Evolutionary conservation across 2,113 vertebrate genomes (phyloP), one percentile per base, ranked within the genome.

Genomic region (Lophotis ruficrista): DNA sequence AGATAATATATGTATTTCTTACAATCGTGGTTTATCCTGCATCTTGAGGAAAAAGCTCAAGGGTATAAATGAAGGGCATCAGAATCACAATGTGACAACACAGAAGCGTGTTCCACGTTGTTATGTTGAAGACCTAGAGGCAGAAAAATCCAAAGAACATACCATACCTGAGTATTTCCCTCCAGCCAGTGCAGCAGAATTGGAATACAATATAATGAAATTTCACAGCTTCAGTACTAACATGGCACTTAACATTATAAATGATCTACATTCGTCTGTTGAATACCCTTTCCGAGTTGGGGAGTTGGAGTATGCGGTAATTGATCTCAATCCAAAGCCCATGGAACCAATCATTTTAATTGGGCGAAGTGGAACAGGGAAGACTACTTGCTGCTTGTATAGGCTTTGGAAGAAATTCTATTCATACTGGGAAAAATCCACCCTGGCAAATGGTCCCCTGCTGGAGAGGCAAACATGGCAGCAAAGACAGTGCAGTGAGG

Each of bases 211-310:
- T 64, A 98, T 98, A 68, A 98, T 98, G 97, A 99, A 98, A 86
- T 99, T 99, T 83, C 98, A 99, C 87, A 99, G 98, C 94, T 99
- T 99, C 96, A 98, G 98, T 94, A 98, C 98, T 71, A 98, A 97
- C 90, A 98, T 98, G 98, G 98, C 98, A 0, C 97, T 97, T 56
- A 99, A 98, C 89, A 98, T 99, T 79, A 96, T 99, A 57, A 98
- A 93, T 5, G 98, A 98, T 61, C 96, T 96, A 22, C 97, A 95
- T 10, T 93, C 94, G 9, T 95, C 97, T 7, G 98, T 98, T 62
- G 98, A 99, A 84, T 99, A 98, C 87, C 98, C 98, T 4, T 99
- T 99, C 90, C 93, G 98, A 37, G 98, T 99, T 25, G 98, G 98
- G 3, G 98, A 99, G 84, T 89, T 98, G 11, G 98, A 99, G 78